These are phyloP conservation scores for Sphecodes monilicornis DNA, from an alignment of 2,888 invertebrate species.

Conservation along the genomic window DNA sequence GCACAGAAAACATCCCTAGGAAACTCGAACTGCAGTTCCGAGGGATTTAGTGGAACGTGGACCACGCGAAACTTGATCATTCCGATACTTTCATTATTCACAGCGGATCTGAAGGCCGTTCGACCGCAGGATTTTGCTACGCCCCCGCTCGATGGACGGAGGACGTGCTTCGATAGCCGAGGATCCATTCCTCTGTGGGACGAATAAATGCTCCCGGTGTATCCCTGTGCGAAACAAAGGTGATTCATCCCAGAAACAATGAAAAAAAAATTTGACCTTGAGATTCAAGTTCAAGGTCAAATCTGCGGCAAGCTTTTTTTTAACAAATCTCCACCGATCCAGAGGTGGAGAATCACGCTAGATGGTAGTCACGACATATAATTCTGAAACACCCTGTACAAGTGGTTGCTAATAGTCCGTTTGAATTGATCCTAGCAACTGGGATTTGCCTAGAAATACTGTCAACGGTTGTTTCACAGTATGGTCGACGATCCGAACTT, in stretches of 20 bases:
- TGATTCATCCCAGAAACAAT: conserved; percentile 1
- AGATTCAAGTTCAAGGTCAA: too few relatives aligned
- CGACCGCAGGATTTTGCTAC: not conserved
- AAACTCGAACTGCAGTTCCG: too few relatives aligned
- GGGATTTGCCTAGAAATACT: not conserved
- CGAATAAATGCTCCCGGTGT: not conserved
- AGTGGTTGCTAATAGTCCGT: not conserved
- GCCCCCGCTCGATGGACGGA: not conserved
- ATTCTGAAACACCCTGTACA: too few relatives aligned
- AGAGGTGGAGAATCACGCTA: too few relatives aligned
- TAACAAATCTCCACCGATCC: too few relatives aligned
- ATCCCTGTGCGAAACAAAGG: not conserved
- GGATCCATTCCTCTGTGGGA: not conserved
- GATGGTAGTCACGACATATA: too few relatives aligned
- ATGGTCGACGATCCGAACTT: not conserved
- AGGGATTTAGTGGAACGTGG: too few relatives aligned
- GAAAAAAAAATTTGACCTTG: too few relatives aligned
- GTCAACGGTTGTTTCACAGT: not conserved
- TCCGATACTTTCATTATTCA: not conserved
- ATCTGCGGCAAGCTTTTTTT: too few relatives aligned
- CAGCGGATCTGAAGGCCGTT: not conserved
- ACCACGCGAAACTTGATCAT: not conserved
- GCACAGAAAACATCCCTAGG: too few relatives aligned
- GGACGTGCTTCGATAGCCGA: not conserved
- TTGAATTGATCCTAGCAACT: not conserved